phyloP scores from a whole-genome alignment of 1,140 invertebrate genomes.

The Eriocheir sinensis region DNA sequence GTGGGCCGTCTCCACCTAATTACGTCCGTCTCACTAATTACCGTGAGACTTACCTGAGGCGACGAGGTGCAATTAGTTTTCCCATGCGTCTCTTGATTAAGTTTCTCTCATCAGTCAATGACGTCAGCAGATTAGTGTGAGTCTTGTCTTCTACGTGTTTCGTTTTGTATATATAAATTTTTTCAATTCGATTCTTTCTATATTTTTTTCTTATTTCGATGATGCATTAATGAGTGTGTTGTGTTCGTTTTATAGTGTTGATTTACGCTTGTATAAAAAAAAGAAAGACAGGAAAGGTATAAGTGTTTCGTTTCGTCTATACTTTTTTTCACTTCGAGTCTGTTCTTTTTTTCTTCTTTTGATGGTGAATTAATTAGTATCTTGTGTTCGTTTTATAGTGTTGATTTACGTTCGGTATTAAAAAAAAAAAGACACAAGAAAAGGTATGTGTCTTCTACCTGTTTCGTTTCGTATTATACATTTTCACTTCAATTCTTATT shows the following conservation, averaged over 20 bases:
- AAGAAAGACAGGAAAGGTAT: too few species aligned
- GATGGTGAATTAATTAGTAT: background rate
- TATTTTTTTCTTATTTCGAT: background rate
- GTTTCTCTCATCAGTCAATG: background rate
- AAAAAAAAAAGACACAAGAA: too few species aligned
- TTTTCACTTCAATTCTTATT: background rate
- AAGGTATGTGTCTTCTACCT: too few species aligned
- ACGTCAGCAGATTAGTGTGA: background rate
- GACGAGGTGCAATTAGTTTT: background rate
- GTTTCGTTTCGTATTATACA: too few species aligned
- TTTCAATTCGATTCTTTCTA: too few species aligned
- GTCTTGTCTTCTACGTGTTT: too few species aligned
- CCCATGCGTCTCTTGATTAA: background rate
- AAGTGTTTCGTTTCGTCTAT: too few species aligned
- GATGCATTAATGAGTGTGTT: background rate
- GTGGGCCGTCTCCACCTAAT: background rate
- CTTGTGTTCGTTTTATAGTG: background rate
- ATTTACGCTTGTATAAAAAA: too few species aligned
- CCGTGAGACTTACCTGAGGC: conserved; percentile 31
- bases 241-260: background rate
- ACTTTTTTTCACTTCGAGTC: background rate
- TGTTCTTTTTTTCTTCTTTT: background rate
- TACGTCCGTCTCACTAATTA: conserved; percentile 31
- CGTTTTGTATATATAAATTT: too few species aligned
- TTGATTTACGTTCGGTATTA: too few species aligned